Evolutionary conservation across 1,140 invertebrate species (phyloP).

Genomic region (Drosophila teissieri): DNA sequence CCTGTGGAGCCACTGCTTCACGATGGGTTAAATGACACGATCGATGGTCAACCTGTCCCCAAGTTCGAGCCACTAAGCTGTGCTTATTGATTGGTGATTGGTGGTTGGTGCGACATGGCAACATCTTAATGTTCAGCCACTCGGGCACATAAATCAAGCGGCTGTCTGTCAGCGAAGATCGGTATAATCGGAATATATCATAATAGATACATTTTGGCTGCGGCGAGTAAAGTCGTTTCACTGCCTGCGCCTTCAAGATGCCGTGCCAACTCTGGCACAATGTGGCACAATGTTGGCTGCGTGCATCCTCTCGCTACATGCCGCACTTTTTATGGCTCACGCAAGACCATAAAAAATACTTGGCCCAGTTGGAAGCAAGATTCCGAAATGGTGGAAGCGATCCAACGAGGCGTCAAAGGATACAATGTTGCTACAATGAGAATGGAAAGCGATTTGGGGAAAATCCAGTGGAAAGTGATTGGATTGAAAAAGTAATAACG

Average conservation of each 20-base stretch:
- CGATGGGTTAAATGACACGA: constrained; percentile 72
- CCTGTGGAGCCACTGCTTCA: constrained; percentile 1
- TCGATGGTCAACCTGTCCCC: constrained; percentile 71
- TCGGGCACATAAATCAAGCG: constrained; percentile 36
- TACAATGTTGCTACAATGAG: constrained; percentile 18
- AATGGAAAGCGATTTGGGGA: not conserved
- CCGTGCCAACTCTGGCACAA: constrained; percentile 36
- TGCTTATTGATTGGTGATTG: constrained; percentile 61
- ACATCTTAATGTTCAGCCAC: constrained; percentile 38
- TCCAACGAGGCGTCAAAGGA: constrained; percentile 7
- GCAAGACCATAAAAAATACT: constrained; percentile 38
- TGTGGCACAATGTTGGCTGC: constrained; percentile 41
- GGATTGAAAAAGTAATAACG: no score
- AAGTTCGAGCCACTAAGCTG: constrained; percentile 44
- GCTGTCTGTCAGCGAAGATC: constrained; percentile 8
- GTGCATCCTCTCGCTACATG: constrained; percentile 36
- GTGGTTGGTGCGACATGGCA: constrained; percentile 19
- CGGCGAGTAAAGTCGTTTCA: not conserved
- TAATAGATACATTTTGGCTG: not conserved
- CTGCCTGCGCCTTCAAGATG: not conserved
- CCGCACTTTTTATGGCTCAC: constrained; percentile 43
- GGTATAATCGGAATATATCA: constrained; percentile 1
- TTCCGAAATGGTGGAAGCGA: not conserved
- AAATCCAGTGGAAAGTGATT: constrained; percentile 16
- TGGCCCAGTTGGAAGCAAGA: constrained; percentile 23